Percentiles rank a stretch among this genome's conserved stretches.
phyloP scores from a whole-genome alignment of 2,888 invertebrate species.

The Notodonta ziczac region DNA sequence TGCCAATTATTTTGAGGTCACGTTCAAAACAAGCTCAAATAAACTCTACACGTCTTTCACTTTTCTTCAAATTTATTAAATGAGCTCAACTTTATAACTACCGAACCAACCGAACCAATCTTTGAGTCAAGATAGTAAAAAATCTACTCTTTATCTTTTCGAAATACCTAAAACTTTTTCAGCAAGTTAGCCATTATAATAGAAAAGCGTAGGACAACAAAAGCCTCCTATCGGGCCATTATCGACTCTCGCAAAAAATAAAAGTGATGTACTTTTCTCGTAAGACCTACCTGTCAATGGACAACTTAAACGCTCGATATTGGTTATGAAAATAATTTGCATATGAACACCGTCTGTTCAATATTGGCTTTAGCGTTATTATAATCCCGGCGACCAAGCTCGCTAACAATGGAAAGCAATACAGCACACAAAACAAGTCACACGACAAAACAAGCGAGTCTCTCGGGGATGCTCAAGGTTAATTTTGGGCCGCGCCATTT shows the following conservation, averaged over 20 bases:
- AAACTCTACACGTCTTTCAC: no score
- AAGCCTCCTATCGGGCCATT: constrained; percentile 3
- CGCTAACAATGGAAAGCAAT: constrained; percentile 69
- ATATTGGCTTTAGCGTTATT: neutral
- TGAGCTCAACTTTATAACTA: no score
- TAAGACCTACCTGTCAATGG: neutral
- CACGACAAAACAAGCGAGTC: constrained; percentile 63
- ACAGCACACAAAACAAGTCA: constrained; percentile 51
- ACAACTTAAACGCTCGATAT: neutral
- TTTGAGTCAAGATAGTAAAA: neutral
- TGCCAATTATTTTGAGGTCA: no score
- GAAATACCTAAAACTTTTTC: neutral
- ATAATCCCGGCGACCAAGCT: constrained; percentile 12
- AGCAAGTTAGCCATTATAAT: neutral
- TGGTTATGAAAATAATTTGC: constrained; percentile 3
- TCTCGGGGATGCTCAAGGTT: constrained; percentile 55
- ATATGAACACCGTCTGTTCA: constrained; percentile 4
- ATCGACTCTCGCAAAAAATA: neutral
- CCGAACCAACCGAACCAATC: no score
- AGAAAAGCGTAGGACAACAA: constrained; percentile 6
- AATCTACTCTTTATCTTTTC: neutral
- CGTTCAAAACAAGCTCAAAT: no score
- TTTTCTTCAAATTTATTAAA: no score
- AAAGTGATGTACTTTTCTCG: neutral
- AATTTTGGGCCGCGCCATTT: constrained; percentile 52